Evolutionary conservation across 2,888 invertebrate genomes (phyloP).

Genomic region (Neoitamus cyanurus): DNA sequence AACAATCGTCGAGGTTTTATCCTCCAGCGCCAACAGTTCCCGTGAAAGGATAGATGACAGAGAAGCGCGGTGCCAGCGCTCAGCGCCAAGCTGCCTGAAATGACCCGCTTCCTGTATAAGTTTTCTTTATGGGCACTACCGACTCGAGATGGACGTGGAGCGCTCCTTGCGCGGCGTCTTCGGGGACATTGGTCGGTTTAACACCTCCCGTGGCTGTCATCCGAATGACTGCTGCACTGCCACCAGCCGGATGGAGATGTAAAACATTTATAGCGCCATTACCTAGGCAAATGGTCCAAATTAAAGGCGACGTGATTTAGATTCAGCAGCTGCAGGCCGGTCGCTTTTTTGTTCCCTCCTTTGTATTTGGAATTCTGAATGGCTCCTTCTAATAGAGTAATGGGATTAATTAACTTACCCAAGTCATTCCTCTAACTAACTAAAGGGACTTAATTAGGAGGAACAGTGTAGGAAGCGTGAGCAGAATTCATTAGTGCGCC

Average conservation of each 20-base stretch:
- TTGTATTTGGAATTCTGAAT: conserved; percentile 2
- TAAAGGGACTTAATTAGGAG: conserved; percentile 44
- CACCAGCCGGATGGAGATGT: not conserved
- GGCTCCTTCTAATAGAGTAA: conserved; percentile 24
- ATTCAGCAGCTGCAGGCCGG: conserved; percentile 7
- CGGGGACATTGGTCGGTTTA: not conserved
- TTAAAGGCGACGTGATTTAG: conserved; percentile 25
- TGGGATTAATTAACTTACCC: conserved; percentile 42
- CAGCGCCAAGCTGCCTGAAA: not conserved
- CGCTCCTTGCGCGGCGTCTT: not conserved
- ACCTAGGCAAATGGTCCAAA: conserved; percentile 22
- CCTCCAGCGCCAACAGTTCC: not conserved
- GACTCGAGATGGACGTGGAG: not conserved
- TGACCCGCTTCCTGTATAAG: not conserved
- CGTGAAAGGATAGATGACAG: not conserved
- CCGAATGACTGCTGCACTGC: not conserved
- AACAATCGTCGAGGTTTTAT: conserved; percentile 14
- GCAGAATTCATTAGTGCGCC: conserved; percentile 28
- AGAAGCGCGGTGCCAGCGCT: not conserved
- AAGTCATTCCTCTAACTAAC: conserved; percentile 39
- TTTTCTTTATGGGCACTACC: not conserved
- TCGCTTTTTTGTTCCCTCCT: not conserved
- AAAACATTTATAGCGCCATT: conserved; percentile 19
- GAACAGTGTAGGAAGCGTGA: conserved; percentile 11
- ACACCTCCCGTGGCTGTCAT: not conserved